Percentiles rank a stretch among this genome's conserved stretches.
Evolutionary conservation across 2,113 vertebrate species (phyloP).

Genomic region (Odocoileus hemionus): DNA sequence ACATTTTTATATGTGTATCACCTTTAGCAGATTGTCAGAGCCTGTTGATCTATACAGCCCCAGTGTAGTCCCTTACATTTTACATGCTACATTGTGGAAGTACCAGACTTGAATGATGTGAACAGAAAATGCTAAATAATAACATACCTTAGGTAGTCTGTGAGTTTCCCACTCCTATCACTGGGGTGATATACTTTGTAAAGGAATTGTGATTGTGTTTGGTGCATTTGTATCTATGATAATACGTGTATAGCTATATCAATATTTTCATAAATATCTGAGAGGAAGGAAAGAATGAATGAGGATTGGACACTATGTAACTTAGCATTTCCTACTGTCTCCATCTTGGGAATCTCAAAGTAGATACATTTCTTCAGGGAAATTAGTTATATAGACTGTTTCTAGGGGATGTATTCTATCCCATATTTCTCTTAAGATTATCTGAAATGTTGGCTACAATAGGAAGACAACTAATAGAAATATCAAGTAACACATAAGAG

Average conservation of each 20-base stretch:
- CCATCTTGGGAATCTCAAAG: background rate
- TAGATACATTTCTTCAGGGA: background rate
- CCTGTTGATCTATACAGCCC: background rate
- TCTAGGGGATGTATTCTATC: background rate
- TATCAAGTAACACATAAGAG: background rate
- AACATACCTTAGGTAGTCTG: background rate
- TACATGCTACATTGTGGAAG: background rate
- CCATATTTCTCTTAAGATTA: background rate
- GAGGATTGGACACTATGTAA: background rate
- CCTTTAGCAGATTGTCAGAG: background rate
- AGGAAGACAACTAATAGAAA: background rate
- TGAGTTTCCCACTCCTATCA: background rate
- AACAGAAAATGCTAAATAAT: background rate
- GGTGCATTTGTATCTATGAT: background rate
- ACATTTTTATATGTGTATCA: background rate
- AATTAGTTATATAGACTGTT: background rate
- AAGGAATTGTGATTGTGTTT: background rate
- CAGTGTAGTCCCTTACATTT: background rate
- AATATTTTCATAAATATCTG: constrained; percentile 9
- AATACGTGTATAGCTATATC: background rate
- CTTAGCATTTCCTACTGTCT: background rate
- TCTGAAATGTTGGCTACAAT: background rate
- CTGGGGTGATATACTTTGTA: background rate
- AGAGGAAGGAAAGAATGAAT: background rate
- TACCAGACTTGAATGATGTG: background rate